phyloP scores from a whole-genome alignment of 1,140 invertebrate species.

The Artemia franciscana region DNA sequence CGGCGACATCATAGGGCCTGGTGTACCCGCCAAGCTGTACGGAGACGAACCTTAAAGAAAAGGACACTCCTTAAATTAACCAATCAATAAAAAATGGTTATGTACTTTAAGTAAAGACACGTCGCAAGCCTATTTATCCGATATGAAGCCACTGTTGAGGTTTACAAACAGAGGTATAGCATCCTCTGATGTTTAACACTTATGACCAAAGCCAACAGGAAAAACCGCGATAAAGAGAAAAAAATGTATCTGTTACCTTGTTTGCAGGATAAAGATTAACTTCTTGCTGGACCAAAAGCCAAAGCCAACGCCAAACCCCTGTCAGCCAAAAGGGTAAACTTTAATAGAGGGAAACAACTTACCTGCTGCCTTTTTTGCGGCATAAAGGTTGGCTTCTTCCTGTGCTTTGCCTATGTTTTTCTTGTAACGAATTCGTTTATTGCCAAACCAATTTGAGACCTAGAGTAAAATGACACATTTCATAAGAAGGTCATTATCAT shows the following conservation, averaged over 20 bases:
- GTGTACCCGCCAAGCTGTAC: conserved; percentile 69
- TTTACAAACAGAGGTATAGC: too few relatives aligned
- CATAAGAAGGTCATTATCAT: background rate
- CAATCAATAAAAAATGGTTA: background rate
- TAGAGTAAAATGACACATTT: conserved; percentile 23
- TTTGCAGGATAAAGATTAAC: too few relatives aligned
- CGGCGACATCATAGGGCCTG: conserved; percentile 78
- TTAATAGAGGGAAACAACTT: too few relatives aligned
- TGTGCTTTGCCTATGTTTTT: conserved; percentile 99
- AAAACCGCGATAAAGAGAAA: too few relatives aligned
- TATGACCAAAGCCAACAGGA: too few relatives aligned
- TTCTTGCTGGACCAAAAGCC: too few relatives aligned
- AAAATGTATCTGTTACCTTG: too few relatives aligned
- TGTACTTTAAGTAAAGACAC: background rate
- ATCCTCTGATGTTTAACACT: too few relatives aligned
- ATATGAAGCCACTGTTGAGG: too few relatives aligned
- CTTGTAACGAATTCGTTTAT: conserved; percentile 99
- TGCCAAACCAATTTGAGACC: conserved; percentile 99
- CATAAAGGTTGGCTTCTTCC: conserved; percentile 97
- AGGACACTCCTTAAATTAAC: background rate
- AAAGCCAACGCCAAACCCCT: too few relatives aligned
- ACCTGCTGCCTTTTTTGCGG: conserved; percentile 93
- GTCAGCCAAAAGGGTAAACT: too few relatives aligned
- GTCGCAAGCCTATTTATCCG: too few relatives aligned
- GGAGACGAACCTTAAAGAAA: conserved; percentile 50